Conservation (phyloP, 2,113 vertebrate genomes). For the Thalassoma bifasciatum region DNA sequence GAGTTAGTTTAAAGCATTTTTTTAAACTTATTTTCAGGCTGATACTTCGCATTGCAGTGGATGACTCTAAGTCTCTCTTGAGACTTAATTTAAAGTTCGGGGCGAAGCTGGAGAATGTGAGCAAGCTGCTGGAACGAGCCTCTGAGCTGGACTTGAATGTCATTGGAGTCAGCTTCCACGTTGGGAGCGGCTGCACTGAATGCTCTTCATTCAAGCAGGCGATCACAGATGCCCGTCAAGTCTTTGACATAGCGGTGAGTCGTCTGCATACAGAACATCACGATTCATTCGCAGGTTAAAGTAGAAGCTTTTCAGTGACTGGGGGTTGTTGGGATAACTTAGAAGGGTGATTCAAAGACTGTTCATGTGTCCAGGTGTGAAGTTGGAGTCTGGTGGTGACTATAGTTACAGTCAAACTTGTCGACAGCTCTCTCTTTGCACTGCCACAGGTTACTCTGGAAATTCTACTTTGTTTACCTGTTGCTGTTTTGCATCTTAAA, state of each 20-base stretch:
- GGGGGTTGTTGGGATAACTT: no score
- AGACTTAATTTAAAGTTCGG: conserved; percentile 92
- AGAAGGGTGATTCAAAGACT: no score
- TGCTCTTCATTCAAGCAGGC: conserved; percentile 88
- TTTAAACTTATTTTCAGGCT: conserved; percentile 74
- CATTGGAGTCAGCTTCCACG: conserved; percentile 92
- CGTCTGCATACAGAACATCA: neutral
- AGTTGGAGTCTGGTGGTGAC: no score
- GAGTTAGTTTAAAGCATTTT: no score
- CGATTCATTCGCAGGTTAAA: neutral
- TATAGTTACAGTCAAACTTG: no score
- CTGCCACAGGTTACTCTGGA: no score
- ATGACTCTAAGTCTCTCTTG: conserved; percentile 90
- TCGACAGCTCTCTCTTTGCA: no score
- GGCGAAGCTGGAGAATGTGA: conserved; percentile 87
- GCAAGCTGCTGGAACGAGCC: conserved; percentile 87
- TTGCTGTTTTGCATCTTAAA: no score
- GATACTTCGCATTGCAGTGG: conserved; percentile 90
- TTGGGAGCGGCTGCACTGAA: conserved; percentile 90
- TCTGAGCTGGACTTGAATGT: conserved; percentile 88
- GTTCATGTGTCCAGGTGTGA: no score
- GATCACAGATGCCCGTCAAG: conserved; percentile 88
- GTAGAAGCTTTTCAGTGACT: neutral
- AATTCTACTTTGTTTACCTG: no score
- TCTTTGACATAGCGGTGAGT: conserved; percentile 84